Percentiles rank a stretch among this genome's conserved stretches.
Conservation (phyloP, 2,797 vertebrate genomes). For the Falco rusticolus region DNA sequence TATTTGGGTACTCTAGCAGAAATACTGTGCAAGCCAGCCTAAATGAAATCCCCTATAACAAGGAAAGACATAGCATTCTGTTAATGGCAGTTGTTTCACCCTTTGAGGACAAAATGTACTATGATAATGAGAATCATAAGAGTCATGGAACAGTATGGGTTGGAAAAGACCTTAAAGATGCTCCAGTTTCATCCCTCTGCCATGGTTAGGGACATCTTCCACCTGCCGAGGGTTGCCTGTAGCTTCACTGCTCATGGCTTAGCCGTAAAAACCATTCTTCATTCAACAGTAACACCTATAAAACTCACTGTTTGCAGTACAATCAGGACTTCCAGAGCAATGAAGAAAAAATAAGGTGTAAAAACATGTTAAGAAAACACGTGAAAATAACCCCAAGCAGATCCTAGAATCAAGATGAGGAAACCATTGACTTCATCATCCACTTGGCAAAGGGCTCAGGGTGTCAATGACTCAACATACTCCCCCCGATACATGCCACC, state of each 20-base stretch:
- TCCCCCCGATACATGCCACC: background rate
- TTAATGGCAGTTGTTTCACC: background rate
- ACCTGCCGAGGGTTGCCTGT: background rate
- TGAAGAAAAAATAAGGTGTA: background rate
- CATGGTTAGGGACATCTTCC: no score
- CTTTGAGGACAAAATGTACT: background rate
- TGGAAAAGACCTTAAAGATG: no score
- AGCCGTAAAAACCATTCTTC: background rate
- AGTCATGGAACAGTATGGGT: no score
- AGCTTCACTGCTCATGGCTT: background rate
- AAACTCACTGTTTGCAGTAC: background rate
- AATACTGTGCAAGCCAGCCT: background rate
- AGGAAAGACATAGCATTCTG: fast-evolving
- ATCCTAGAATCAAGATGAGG: background rate
- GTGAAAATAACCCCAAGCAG: background rate
- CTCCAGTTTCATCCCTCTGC: no score
- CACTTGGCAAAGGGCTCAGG: background rate
- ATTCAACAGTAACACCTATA: background rate
- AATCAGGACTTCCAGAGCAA: background rate
- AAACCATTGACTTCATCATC: background rate
- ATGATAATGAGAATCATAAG: background rate
- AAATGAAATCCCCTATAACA: background rate
- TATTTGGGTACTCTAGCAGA: background rate
- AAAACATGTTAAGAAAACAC: background rate
- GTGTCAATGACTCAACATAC: fast-evolving